These are phyloP conservation scores for Gephyroberyx darwinii DNA, from an alignment of 2,797 vertebrate genomes.

Conservation along the genomic window DNA sequence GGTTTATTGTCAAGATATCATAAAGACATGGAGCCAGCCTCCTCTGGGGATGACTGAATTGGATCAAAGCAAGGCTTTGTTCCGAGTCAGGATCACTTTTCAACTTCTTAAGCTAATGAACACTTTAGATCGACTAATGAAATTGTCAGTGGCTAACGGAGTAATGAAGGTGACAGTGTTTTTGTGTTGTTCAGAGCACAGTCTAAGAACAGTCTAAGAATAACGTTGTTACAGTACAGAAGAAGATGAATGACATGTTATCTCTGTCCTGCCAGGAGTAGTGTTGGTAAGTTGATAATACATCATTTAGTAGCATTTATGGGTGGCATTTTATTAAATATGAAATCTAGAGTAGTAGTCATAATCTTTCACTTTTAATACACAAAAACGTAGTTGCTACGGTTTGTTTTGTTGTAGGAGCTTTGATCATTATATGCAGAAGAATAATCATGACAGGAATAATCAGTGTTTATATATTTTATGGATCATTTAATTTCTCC, in stretches of 20 bases:
- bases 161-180: conserved; percentile 62
- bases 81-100: conserved; percentile 70
- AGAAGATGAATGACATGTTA: conserved; percentile 40
- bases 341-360: no score
- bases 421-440: no score
- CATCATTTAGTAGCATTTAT: no score
- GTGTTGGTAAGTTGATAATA: no score
- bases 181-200: conserved; percentile 61
- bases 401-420: no score
- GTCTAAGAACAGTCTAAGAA: conserved; percentile 58
- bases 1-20: conserved; percentile 74
- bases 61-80: conserved; percentile 78
- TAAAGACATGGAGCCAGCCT: conserved; percentile 69
- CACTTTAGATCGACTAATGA: conserved; percentile 69
- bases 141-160: conserved; percentile 59
- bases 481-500: conserved; percentile 50
- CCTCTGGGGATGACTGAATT: conserved; percentile 60
- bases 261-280: conserved; percentile 6
- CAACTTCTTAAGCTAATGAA: conserved; percentile 73
- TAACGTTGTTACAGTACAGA: conserved; percentile 35
- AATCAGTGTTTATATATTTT: conserved; percentile 62
- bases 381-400: no score
- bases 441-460: conserved; percentile 47
- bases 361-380: no score
- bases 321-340: no score